phyloP scores from a whole-genome alignment of 2,888 invertebrate species.

The Bellardia pandia region DNA sequence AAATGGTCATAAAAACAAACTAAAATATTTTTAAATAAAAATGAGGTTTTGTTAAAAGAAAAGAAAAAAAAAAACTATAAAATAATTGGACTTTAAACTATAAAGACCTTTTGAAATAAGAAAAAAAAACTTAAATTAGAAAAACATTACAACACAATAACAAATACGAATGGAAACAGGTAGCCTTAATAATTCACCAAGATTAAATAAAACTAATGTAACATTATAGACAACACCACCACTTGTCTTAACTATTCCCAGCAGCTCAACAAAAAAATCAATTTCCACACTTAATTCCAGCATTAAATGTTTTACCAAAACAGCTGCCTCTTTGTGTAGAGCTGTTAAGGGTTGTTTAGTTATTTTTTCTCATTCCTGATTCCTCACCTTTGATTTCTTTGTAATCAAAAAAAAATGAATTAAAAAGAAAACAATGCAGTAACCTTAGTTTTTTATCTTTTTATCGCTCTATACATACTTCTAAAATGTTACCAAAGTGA shows the following conservation, averaged over 20 bases:
- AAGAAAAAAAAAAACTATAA: background rate
- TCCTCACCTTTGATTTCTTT: conserved; percentile 2
- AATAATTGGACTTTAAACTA: background rate
- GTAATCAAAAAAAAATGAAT: background rate
- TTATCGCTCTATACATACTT: conserved; percentile 34
- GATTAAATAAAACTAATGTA: conserved; percentile 29
- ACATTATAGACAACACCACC: conserved; percentile 26
- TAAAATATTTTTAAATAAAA: background rate
- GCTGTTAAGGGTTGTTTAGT: conserved; percentile 33
- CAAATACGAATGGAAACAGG: conserved; percentile 25
- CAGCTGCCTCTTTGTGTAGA: conserved; percentile 40
- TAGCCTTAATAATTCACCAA: conserved; percentile 25
- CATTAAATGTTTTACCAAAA: conserved; percentile 10
- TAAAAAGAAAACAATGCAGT: background rate
- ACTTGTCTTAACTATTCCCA: conserved; percentile 12
- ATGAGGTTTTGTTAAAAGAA: background rate
- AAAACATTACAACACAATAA: background rate
- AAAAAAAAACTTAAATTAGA: background rate
- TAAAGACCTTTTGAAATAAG: background rate
- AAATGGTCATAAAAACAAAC: conserved; percentile 11
- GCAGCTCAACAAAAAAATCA: conserved; percentile 2
- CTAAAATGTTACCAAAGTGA: conserved; percentile 58
- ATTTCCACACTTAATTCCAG: conserved; percentile 45
- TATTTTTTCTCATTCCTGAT: background rate
- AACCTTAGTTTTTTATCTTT: conserved; percentile 25